Conservation (phyloP, 2,888 invertebrate genomes). For the Chrysolina oricalcia region DNA sequence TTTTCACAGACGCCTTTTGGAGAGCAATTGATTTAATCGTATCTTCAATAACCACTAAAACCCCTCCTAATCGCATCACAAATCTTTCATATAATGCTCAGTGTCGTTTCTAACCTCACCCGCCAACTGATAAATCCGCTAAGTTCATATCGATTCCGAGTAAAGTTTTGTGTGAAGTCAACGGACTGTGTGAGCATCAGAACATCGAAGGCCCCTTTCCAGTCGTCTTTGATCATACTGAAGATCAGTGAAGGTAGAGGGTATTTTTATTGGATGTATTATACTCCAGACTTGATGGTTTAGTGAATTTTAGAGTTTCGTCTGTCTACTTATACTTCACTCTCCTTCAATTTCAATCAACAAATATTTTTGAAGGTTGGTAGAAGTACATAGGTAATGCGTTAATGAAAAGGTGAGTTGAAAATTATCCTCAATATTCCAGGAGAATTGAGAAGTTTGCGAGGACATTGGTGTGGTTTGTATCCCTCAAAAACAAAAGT, state of each 20-base stretch:
- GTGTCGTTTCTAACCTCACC: slow-evolving; percentile 2
- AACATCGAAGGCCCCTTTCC: slow-evolving; percentile 8
- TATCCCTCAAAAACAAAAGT: too few relatives aligned
- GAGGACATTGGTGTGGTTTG: too few relatives aligned
- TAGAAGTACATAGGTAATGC: too few relatives aligned
- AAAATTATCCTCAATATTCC: too few relatives aligned
- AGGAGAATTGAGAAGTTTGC: too few relatives aligned
- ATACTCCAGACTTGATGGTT: not conserved
- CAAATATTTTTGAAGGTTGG: too few relatives aligned
- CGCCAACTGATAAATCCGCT: slow-evolving; percentile 3
- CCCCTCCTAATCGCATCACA: slow-evolving; percentile 12
- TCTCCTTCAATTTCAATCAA: too few relatives aligned
- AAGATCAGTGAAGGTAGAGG: not conserved
- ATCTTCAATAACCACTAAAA: not conserved
- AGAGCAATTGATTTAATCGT: not conserved
- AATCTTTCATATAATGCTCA: slow-evolving; percentile 14
- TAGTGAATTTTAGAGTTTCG: not conserved
- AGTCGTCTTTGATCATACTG: slow-evolving; percentile 11
- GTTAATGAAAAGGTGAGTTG: too few relatives aligned
- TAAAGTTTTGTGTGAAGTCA: slow-evolving; percentile 9
- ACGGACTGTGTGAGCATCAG: not conserved
- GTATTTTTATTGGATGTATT: not conserved
- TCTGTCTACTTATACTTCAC: not conserved
- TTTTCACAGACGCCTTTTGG: not conserved
- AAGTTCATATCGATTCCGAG: slow-evolving; percentile 17